These are phyloP conservation scores for Microctonus aethiopoides DNA, from an alignment of 2,888 invertebrate genomes.

Conservation along the genomic window DNA sequence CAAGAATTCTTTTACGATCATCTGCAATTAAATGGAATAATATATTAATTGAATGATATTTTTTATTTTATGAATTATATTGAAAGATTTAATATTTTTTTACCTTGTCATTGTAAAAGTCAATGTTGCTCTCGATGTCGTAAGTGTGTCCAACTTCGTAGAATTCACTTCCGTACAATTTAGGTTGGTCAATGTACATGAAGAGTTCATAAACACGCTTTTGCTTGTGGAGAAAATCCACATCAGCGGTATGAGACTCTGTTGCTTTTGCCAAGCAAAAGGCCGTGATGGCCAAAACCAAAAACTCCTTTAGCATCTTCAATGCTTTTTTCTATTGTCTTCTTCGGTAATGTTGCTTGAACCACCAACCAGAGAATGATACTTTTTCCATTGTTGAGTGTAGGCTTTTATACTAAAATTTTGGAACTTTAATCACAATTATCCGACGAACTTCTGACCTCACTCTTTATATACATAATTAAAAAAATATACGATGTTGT, in stretches of 20 bases:
- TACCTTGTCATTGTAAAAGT: constrained; percentile 59
- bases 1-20: constrained; percentile 56
- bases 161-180: constrained; percentile 54
- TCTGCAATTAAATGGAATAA: constrained; percentile 42
- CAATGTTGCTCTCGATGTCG: constrained; percentile 55
- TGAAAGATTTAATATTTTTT: not conserved
- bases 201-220: constrained; percentile 63
- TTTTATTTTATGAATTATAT: not conserved
- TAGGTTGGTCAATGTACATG: constrained; percentile 56
- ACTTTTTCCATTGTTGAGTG: constrained; percentile 23
- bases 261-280: constrained; percentile 50
- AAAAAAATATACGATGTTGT: not conserved
- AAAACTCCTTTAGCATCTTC: constrained; percentile 52
- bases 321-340: constrained; percentile 23
- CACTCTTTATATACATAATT: not conserved
- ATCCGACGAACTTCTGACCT: constrained; percentile 37
- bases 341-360: constrained; percentile 34
- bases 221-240: constrained; percentile 62
- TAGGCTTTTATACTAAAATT: constrained; percentile 51
- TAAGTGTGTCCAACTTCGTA: constrained; percentile 58
- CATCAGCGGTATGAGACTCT: constrained; percentile 55
- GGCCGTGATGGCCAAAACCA: constrained; percentile 52
- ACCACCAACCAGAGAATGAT: constrained; percentile 44
- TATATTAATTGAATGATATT: not conserved
- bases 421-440: constrained; percentile 47